Percentiles rank a stretch among this genome's conserved stretches.
Evolutionary conservation across 2,888 invertebrate species (phyloP).

Genomic region (Diarsia mendica): DNA sequence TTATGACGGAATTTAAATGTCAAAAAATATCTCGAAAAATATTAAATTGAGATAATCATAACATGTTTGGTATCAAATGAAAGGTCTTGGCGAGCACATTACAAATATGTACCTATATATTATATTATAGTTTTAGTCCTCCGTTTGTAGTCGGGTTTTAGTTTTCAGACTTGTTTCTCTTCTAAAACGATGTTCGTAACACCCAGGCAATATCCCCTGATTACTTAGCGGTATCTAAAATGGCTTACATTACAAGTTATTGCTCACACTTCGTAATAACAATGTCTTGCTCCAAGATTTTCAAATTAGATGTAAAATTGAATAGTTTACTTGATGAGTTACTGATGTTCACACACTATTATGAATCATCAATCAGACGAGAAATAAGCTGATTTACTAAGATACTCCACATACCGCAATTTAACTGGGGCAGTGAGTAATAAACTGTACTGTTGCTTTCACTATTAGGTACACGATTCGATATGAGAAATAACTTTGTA

Average conservation of each 20-base stretch:
- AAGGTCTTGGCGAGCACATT: too few relatives aligned
- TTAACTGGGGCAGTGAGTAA: conserved; percentile 40
- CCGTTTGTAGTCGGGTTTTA: too few relatives aligned
- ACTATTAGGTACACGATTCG: conserved; percentile 23
- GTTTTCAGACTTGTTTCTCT: too few relatives aligned
- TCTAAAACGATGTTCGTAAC: not conserved
- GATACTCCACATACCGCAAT: conserved; percentile 30
- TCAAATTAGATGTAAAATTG: conserved; percentile 33
- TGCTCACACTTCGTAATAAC: conserved; percentile 7
- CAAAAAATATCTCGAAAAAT: too few relatives aligned
- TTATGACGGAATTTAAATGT: too few relatives aligned
- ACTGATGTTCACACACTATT: conserved; percentile 26
- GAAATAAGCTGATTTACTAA: conserved; percentile 19
- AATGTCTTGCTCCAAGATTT: conserved; percentile 29
- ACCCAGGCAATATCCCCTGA: not conserved
- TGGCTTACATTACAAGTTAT: conserved; percentile 7
- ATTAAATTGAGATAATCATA: too few relatives aligned
- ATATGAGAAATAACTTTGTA: conserved; percentile 7
- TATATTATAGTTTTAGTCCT: too few relatives aligned
- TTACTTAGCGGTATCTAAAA: conserved; percentile 18
- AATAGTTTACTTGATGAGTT: conserved; percentile 10
- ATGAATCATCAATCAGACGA: conserved; percentile 27
- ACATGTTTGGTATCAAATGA: too few relatives aligned
- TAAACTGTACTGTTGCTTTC: conserved; percentile 41
- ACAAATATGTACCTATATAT: too few relatives aligned